Evolutionary conservation across 2,797 vertebrate genomes (phyloP).

Genomic region (Sebastes kiyomatsui): DNA sequence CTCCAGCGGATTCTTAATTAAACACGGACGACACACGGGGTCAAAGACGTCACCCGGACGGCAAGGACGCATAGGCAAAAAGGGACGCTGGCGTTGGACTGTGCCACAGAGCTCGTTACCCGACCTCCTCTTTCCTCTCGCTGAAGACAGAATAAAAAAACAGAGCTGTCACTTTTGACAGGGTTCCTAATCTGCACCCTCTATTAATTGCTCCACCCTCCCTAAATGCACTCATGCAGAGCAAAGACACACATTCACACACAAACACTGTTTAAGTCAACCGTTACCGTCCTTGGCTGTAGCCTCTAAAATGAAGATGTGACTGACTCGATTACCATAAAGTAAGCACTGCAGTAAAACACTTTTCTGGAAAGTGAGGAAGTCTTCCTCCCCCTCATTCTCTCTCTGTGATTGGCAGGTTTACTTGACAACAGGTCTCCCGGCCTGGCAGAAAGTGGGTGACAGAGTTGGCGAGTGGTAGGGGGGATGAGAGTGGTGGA

Average conservation of each 20-base stretch:
- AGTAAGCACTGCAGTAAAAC: slow-evolving; percentile 31
- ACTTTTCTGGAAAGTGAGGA: slow-evolving; percentile 15
- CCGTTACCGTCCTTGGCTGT: slow-evolving; percentile 45
- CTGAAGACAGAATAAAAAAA: slow-evolving; percentile 10
- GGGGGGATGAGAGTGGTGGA: not conserved
- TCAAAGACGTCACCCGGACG: slow-evolving; percentile 24
- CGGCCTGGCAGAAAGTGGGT: slow-evolving; percentile 57
- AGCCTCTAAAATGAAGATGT: slow-evolving; percentile 59
- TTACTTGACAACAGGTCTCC: slow-evolving; percentile 71
- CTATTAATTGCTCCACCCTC: slow-evolving; percentile 57
- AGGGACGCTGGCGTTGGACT: slow-evolving; percentile 7
- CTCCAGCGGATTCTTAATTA: slow-evolving; percentile 72
- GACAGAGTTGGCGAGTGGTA: slow-evolving; percentile 36
- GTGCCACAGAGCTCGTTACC: slow-evolving; percentile 36
- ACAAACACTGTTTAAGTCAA: slow-evolving; percentile 19
- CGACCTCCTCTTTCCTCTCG: slow-evolving; percentile 8
- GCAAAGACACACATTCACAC: not conserved
- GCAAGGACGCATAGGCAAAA: not conserved
- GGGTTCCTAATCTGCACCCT: slow-evolving; percentile 54
- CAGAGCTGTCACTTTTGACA: slow-evolving; percentile 54
- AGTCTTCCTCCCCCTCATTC: not conserved
- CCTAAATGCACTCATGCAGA: slow-evolving; percentile 17
- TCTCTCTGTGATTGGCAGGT: slow-evolving; percentile 65
- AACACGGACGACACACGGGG: slow-evolving; percentile 56
- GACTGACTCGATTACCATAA: slow-evolving; percentile 51